Percentiles rank a stretch among this genome's conserved stretches.
These are phyloP conservation scores for Odontomyia ornata DNA, from an alignment of 2,888 invertebrate species.

Conservation along the genomic window DNA sequence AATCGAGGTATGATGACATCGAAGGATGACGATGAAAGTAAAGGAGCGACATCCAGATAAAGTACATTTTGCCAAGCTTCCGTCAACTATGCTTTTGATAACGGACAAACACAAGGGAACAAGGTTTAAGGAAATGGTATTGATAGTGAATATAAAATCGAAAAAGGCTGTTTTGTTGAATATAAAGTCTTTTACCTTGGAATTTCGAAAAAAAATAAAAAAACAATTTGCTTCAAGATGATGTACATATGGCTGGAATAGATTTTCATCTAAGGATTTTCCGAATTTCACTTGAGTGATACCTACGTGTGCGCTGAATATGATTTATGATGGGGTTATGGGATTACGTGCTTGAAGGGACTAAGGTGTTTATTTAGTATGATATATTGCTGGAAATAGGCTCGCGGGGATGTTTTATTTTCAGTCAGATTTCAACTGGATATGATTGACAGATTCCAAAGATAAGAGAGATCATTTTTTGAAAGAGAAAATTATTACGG, in stretches of 20 bases:
- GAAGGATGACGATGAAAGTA: constrained; percentile 6
- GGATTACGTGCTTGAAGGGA: not conserved
- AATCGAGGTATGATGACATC: not conserved
- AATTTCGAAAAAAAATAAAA: no score
- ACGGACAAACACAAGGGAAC: not conserved
- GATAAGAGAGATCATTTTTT: no score
- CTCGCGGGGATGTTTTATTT: no score
- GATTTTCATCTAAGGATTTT: constrained; percentile 15
- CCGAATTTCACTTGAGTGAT: not conserved
- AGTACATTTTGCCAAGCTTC: not conserved
- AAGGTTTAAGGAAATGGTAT: not conserved
- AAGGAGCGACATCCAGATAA: not conserved
- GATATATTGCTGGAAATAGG: no score
- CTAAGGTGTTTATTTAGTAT: no score
- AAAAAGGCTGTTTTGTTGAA: not conserved
- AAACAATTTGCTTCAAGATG: constrained; percentile 33
- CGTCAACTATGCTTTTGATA: constrained; percentile 6
- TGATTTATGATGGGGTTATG: constrained; percentile 12
- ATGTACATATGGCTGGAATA: constrained; percentile 14
- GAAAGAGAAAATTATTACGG: no score
- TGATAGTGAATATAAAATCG: not conserved
- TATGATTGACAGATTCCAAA: no score
- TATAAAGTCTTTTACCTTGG: constrained; percentile 28
- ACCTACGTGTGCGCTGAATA: not conserved
- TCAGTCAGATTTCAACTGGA: no score